These are phyloP conservation scores for Gymnocephalus cernua DNA, from an alignment of 2,113 vertebrate species.

Conservation along the genomic window DNA sequence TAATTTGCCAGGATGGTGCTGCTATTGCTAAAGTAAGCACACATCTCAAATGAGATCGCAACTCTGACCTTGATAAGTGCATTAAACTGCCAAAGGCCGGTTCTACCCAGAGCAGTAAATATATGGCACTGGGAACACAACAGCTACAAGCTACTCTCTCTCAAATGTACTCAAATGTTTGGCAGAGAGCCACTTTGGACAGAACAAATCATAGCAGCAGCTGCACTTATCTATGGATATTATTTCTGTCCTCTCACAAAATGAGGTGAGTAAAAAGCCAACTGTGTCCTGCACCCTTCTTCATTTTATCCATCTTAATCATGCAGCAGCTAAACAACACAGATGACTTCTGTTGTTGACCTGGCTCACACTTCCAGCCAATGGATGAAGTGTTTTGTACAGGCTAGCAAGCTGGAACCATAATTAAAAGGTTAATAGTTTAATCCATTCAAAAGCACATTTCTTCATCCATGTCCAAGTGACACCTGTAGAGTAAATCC, in stretches of 20 bases:
- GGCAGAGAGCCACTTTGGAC: conserved; percentile 55
- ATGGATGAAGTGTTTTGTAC: neutral
- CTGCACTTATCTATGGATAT: conserved; percentile 48
- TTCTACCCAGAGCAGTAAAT: conserved; percentile 48
- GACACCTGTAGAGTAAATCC: neutral
- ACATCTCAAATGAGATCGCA: conserved; percentile 56
- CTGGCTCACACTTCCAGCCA: neutral
- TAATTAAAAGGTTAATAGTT: conserved; percentile 15
- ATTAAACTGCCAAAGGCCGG: conserved; percentile 61
- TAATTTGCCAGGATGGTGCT: conserved; percentile 32
- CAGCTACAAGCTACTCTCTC: conserved; percentile 44
- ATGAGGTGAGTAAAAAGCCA: conserved; percentile 39
- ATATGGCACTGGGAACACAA: conserved; percentile 43
- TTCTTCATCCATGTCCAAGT: neutral
- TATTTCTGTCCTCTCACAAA: conserved; percentile 36
- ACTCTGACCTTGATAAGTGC: conserved; percentile 66
- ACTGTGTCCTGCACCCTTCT: conserved; percentile 13
- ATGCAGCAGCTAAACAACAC: neutral
- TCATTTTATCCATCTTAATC: conserved; percentile 22
- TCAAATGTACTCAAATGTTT: conserved; percentile 60
- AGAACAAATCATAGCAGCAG: conserved; percentile 62
- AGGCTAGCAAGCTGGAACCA: no score
- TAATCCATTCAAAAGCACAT: neutral
- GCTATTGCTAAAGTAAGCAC: conserved; percentile 43
- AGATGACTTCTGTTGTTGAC: conserved; percentile 3